Conservation (phyloP, 2,888 invertebrate genomes). For the Acrobasis consociella region DNA sequence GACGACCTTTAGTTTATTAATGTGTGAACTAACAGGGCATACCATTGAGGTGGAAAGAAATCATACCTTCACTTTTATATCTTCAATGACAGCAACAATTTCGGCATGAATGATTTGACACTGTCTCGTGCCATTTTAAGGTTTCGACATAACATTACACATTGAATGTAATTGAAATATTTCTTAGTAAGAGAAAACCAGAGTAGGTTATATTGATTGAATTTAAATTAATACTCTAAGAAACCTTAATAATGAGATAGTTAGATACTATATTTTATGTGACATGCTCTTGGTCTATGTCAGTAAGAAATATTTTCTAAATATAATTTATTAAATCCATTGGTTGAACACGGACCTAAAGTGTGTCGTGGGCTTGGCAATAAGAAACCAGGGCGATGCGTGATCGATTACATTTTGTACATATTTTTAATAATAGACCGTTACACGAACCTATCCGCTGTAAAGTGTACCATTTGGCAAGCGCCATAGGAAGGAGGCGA, state of each 20-base stretch:
- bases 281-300: neutral
- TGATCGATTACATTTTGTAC: constrained; percentile 42
- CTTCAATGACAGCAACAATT: constrained; percentile 11
- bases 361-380: constrained; percentile 24
- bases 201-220: neutral
- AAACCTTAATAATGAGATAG: neutral
- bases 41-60: too few species aligned
- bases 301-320: neutral
- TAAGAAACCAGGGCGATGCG: constrained; percentile 38
- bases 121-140: constrained; percentile 2
- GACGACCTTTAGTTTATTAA: neutral
- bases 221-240: neutral
- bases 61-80: constrained; percentile 12
- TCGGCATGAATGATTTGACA: constrained; percentile 8
- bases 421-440: constrained; percentile 54
- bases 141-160: constrained; percentile 14
- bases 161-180: constrained; percentile 5
- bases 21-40: constrained; percentile 1
- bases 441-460: constrained; percentile 49
- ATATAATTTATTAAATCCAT: neutral
- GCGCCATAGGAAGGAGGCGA: constrained; percentile 60
- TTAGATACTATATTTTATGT: neutral
- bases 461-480: constrained; percentile 68
- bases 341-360: constrained; percentile 12
- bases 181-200: neutral